A percentile compares a stretch with the other conserved stretches of the same genome.
Conservation (phyloP, 2,113 vertebrate genomes). For the Amphilophus citrinellus region DNA sequence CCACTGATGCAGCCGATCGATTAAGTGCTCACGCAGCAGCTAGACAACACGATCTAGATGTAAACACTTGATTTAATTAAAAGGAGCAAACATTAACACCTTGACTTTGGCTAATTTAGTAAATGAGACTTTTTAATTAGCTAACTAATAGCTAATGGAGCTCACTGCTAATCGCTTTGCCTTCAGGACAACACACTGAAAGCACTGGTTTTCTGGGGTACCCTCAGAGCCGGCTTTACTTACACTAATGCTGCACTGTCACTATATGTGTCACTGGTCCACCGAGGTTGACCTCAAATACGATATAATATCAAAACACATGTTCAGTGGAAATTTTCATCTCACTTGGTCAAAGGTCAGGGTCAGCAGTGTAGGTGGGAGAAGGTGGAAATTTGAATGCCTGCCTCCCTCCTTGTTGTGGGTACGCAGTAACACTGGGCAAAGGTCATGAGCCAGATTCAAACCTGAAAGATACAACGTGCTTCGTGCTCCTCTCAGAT, state of each 20-base stretch:
- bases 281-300: not conserved
- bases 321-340: conserved; percentile 15
- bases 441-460: conserved; percentile 13
- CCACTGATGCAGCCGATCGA: not conserved
- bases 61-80: not conserved
- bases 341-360: conserved; percentile 5
- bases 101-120: not conserved
- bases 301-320: not conserved
- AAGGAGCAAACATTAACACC: not conserved
- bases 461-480: conserved; percentile 12
- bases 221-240: not conserved
- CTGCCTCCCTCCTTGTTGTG: not conserved
- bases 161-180: not conserved
- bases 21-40: not conserved
- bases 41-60: not conserved
- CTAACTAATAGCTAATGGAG: not conserved
- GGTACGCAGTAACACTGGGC: not conserved
- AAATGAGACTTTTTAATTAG: conserved; percentile 8
- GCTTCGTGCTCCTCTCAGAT: conserved; percentile 6
- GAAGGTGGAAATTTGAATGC: conserved; percentile 11
- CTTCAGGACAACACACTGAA: not conserved
- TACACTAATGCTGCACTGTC: not conserved
- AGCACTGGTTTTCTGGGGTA: not conserved
- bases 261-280: not conserved
- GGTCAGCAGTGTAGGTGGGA: not conserved